These are phyloP conservation scores for Zosterops lateralis DNA, from an alignment of 2,113 vertebrate genomes.

Conservation along the genomic window DNA sequence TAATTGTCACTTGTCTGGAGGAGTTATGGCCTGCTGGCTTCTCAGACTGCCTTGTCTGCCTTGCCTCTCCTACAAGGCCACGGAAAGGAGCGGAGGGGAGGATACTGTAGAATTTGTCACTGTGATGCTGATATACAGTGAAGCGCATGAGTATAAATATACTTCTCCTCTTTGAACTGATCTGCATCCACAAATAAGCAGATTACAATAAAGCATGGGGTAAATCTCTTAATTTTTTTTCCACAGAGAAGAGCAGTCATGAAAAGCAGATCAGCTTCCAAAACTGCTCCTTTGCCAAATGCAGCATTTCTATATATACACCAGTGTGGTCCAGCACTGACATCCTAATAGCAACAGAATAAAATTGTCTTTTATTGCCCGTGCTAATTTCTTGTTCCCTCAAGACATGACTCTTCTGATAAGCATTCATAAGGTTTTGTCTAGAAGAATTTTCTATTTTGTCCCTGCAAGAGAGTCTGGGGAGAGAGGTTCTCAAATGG, in stretches of 20 bases:
- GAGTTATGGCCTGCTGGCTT: slow-evolving; percentile 48
- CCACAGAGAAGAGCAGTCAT: not conserved
- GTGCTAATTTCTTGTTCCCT: not conserved
- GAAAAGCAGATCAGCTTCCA: slow-evolving; percentile 10
- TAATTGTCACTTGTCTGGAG: slow-evolving; percentile 36
- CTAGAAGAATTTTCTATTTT: not conserved
- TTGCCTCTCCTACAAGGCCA: not conserved
- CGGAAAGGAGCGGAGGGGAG: not conserved
- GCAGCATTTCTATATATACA: not conserved
- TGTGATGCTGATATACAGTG: not conserved
- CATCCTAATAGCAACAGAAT: not conserved
- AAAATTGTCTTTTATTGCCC: not conserved
- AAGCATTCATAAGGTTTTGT: not conserved
- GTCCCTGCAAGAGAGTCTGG: not conserved
- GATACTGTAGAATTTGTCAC: not conserved
- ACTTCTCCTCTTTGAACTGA: not conserved
- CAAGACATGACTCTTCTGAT: not conserved
- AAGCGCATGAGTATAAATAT: not conserved
- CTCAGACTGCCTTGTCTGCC: slow-evolving; percentile 19
- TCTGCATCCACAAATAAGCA: slow-evolving; percentile 5
- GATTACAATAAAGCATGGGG: not conserved
- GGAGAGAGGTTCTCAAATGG: not conserved
- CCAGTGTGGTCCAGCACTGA: not conserved
- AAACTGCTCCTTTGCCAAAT: slow-evolving; percentile 7
- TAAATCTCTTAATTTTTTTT: not conserved